A percentile compares a stretch with the other conserved stretches of the same genome.
Evolutionary conservation across 64 coral and sea anemone genomes (phyloP).

Genomic region (Montipora sp.): DNA sequence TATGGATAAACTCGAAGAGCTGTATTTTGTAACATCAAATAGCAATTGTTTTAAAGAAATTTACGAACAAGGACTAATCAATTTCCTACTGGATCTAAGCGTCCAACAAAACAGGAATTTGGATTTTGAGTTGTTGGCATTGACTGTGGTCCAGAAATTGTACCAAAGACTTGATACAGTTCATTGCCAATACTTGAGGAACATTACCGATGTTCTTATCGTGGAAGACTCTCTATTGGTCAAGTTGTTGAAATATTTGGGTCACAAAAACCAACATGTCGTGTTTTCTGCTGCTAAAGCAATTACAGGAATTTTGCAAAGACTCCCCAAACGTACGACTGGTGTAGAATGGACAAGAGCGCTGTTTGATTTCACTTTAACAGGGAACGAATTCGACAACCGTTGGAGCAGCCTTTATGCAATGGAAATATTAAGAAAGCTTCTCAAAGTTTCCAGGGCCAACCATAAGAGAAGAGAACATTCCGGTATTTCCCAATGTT

Average conservation of each 20-base stretch:
- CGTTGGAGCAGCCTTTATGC: constrained; percentile 26
- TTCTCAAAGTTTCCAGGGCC: background rate
- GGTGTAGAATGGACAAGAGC: background rate
- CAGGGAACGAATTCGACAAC: background rate
- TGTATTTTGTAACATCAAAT: constrained; percentile 1
- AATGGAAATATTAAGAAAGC: constrained; percentile 21
- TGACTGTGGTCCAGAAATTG: constrained; percentile 62
- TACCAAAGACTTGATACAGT: constrained; percentile 11
- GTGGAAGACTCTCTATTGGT: background rate
- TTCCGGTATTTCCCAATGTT: background rate
- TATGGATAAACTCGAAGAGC: constrained; percentile 41
- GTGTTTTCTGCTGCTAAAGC: constrained; percentile 50
- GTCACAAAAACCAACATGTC: constrained; percentile 41
- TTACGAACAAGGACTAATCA: background rate
- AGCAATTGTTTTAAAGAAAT: constrained; percentile 20
- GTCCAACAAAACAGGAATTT: background rate
- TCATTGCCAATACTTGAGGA: constrained; percentile 11
- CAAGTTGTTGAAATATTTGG: constrained; percentile 13
- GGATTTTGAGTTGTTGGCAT: constrained; percentile 56
- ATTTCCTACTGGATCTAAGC: background rate
- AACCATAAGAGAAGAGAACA: background rate
- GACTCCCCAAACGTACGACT: background rate
- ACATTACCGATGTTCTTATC: constrained; percentile 1
- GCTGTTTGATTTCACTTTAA: constrained; percentile 1
- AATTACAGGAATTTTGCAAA: constrained; percentile 8